Conservation (phyloP, 2,797 vertebrate genomes). For the Gila robusta region DNA sequence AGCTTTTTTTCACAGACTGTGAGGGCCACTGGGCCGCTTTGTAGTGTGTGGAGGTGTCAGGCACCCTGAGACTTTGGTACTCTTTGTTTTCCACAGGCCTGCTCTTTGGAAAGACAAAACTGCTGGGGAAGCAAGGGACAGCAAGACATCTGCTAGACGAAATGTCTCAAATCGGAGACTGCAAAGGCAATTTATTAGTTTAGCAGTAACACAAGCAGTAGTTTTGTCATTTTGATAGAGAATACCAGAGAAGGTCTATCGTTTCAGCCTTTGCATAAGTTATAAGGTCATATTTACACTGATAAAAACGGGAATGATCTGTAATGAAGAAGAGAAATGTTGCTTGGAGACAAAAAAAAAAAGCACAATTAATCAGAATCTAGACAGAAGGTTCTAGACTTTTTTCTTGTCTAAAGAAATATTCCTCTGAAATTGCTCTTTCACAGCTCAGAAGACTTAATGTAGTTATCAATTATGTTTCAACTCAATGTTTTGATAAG, state of each 20-base stretch:
- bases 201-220: not conserved
- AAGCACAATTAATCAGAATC: not conserved
- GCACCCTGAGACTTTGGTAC: constrained; percentile 36
- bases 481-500: not conserved
- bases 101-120: constrained; percentile 29
- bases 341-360: constrained; percentile 1
- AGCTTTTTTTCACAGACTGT: constrained; percentile 28
- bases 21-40: constrained; percentile 33
- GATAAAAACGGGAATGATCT: not conserved
- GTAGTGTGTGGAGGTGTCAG: constrained; percentile 51
- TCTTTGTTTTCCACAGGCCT: constrained; percentile 37
- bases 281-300: constrained; percentile 10
- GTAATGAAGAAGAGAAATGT: constrained; percentile 2
- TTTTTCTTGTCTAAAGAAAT: not conserved
- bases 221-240: not conserved
- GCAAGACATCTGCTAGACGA: constrained; percentile 48
- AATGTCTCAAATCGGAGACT: constrained; percentile 13
- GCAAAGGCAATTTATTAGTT: constrained; percentile 22
- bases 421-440: not conserved
- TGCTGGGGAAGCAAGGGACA: constrained; percentile 28
- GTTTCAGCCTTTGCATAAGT: not conserved
- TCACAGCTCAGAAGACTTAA: not conserved
- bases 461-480: not conserved
- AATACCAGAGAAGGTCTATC: not conserved
- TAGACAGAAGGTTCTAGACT: not conserved